Percentiles rank a stretch among this genome's conserved stretches.
phyloP scores from a whole-genome alignment of 2,888 invertebrate genomes.

The Melanophora roralis region DNA sequence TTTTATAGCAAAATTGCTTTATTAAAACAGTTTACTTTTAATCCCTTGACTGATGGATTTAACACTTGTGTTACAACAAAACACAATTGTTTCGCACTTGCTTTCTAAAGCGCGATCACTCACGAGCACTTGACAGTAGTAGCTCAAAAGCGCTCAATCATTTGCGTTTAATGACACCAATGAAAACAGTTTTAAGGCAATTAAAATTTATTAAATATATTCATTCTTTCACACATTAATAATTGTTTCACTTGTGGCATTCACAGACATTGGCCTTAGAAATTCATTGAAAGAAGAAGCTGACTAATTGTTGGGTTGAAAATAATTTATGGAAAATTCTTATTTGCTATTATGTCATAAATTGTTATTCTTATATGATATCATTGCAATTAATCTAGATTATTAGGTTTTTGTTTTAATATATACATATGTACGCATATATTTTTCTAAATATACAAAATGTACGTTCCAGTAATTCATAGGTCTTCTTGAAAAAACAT shows the following conservation, averaged over 20 bases:
- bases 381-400: slow-evolving; percentile 24
- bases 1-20: background rate
- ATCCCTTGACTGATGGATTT: slow-evolving; percentile 33
- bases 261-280: background rate
- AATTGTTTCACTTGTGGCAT: background rate
- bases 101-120: background rate
- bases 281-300: slow-evolving; percentile 1
- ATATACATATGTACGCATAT: too few relatives aligned
- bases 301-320: slow-evolving; percentile 16
- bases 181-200: slow-evolving; percentile 19
- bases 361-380: slow-evolving; percentile 7
- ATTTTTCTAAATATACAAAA: too few relatives aligned
- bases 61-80: slow-evolving; percentile 37
- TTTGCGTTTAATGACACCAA: slow-evolving; percentile 21
- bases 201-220: slow-evolving; percentile 50
- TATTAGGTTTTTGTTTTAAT: background rate
- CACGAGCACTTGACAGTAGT: background rate
- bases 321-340: slow-evolving; percentile 19
- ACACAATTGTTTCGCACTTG: background rate
- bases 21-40: slow-evolving; percentile 9
- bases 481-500: too few relatives aligned
- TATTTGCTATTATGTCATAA: background rate
- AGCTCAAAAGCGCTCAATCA: background rate
- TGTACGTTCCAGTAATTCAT: too few relatives aligned
- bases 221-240: slow-evolving; percentile 13